Evolutionary conservation across 2,113 vertebrate species (phyloP).

Genomic region (Thryonomys swinderianus): DNA sequence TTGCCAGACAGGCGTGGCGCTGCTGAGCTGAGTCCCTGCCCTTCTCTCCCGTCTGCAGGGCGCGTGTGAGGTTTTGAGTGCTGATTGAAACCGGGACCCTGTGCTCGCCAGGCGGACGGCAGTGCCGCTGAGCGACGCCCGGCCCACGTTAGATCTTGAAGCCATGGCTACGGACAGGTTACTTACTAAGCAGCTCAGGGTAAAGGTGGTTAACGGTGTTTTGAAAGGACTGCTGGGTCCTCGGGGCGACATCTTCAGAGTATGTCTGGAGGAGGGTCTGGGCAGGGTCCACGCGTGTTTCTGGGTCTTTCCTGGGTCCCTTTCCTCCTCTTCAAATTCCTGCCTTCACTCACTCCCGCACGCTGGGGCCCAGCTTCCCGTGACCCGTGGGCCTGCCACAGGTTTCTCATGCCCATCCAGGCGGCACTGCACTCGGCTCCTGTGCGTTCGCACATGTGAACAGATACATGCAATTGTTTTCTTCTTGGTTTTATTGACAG

Average conservation of each 20-base stretch:
- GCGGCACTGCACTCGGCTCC: background rate
- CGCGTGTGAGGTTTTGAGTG: too few relatives aligned
- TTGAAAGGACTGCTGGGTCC: background rate
- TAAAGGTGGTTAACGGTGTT: background rate
- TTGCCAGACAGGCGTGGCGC: too few relatives aligned
- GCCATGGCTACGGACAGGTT: background rate
- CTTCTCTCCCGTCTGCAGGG: too few relatives aligned
- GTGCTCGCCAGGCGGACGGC: too few relatives aligned
- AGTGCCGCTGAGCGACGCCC: too few relatives aligned
- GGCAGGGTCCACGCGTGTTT: background rate
- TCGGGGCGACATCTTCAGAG: background rate
- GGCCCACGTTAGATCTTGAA: background rate
- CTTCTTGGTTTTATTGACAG: background rate
- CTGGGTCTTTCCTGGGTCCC: background rate
- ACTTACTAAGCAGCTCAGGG: background rate
- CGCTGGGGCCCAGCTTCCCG: background rate
- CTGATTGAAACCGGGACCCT: too few relatives aligned
- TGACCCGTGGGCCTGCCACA: accelerated
- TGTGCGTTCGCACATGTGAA: accelerated
- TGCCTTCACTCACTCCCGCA: background rate
- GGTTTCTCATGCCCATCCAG: background rate
- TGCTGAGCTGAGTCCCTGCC: too few relatives aligned
- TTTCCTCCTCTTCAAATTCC: background rate
- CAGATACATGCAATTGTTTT: accelerated
- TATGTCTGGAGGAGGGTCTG: background rate